Conservation (phyloP, 1,140 invertebrate genomes). For the Oedothorax gibbosus region DNA sequence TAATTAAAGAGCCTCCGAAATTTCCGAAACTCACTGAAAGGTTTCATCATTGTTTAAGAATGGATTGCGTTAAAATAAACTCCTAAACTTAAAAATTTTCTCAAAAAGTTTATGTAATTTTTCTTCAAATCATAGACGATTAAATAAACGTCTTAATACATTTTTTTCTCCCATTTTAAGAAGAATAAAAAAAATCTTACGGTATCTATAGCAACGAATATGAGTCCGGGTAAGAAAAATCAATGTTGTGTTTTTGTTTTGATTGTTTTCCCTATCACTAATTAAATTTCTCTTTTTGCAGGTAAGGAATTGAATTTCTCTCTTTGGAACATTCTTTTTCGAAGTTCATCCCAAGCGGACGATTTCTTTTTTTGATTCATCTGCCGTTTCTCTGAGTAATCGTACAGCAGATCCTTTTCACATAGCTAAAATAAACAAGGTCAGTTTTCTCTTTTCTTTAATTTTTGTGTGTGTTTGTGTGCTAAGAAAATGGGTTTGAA, state of each 20-base stretch:
- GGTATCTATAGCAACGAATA: constrained; percentile 43
- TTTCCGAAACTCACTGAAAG: constrained; percentile 17
- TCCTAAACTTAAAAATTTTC: background rate
- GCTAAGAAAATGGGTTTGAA: no score
- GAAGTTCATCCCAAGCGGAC: background rate
- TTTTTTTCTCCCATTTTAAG: constrained; percentile 2
- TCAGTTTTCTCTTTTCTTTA: no score
- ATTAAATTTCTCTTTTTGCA: constrained; percentile 56
- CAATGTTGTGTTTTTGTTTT: constrained; percentile 57
- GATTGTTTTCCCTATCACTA: constrained; percentile 54
- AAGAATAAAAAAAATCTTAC: background rate
- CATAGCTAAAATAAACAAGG: constrained; percentile 54
- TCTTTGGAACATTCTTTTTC: constrained; percentile 2
- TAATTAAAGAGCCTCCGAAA: constrained; percentile 23
- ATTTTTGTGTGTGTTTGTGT: background rate
- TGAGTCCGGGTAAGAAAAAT: constrained; percentile 25
- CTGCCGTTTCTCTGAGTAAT: constrained; percentile 8
- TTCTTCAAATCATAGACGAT: background rate
- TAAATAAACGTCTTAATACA: background rate
- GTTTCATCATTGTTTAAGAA: constrained; percentile 20
- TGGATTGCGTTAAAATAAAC: constrained; percentile 12
- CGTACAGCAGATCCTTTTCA: constrained; percentile 6
- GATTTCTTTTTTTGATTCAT: constrained; percentile 30
- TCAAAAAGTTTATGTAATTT: background rate
- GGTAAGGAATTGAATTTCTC: constrained; percentile 57